phyloP scores from a whole-genome alignment of 2,888 invertebrate species.

The Cepaea hortensis region DNA sequence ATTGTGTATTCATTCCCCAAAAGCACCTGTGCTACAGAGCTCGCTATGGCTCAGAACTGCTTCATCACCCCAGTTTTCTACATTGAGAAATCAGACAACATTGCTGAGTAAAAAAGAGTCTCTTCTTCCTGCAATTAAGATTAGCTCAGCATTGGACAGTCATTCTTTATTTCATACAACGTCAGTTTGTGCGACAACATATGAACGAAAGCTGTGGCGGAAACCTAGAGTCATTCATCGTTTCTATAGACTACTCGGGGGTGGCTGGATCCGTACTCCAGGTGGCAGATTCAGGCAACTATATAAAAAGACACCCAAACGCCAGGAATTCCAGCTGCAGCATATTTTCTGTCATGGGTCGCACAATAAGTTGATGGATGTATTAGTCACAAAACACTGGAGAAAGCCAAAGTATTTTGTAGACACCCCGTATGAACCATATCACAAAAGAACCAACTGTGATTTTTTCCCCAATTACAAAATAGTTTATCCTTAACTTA shows the following conservation, averaged over 20 bases:
- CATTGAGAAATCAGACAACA: slow-evolving; percentile 10
- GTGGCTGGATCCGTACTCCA: slow-evolving; percentile 91
- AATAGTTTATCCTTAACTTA: slow-evolving; percentile 57
- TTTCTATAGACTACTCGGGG: slow-evolving; percentile 90
- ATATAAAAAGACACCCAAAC: slow-evolving; percentile 83
- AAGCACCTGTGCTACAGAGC: neutral
- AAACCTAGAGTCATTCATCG: slow-evolving; percentile 79
- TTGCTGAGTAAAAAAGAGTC: neutral
- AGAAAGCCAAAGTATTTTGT: slow-evolving; percentile 88
- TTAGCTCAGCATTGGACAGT: neutral
- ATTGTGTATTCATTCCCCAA: slow-evolving; percentile 8
- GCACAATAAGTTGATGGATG: slow-evolving; percentile 88
- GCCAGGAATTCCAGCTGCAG: slow-evolving; percentile 81
- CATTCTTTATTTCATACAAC: slow-evolving; percentile 29
- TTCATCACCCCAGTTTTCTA: neutral
- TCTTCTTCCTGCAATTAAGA: neutral
- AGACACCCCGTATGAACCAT: slow-evolving; percentile 93
- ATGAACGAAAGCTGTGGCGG: slow-evolving; percentile 42
- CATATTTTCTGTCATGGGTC: slow-evolving; percentile 89
- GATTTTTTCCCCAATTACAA: slow-evolving; percentile 53
- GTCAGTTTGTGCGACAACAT: slow-evolving; percentile 28
- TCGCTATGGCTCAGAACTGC: neutral
- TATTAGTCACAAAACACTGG: slow-evolving; percentile 93
- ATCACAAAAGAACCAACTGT: slow-evolving; percentile 80
- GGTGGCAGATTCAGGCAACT: slow-evolving; percentile 86